Evolutionary conservation across 2,797 vertebrate genomes (phyloP), one percentile per base, ranked within the genome.

Genomic region (Microcaecilia unicolor): DNA sequence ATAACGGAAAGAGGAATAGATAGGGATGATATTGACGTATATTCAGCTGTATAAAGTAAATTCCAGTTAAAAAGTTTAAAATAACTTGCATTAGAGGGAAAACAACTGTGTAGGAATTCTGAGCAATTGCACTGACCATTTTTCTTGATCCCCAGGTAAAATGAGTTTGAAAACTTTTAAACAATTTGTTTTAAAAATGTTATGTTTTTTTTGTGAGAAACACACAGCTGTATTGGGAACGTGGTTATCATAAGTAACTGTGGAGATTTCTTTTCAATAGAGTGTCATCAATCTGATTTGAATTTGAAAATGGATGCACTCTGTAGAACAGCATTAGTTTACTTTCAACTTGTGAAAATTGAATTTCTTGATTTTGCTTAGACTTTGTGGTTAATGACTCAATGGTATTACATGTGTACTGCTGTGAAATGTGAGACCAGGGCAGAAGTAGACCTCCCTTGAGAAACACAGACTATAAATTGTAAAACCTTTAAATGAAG

Each of bases 401-500:
- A 48, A 58, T 41, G 31, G 64, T 52, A 51, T 39, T 49, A 38
- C 52, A 70, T 48, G 41, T 62, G 52, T 56, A 51, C 48, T 46
- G 48, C 52, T 37, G 58, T 58, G 68, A 57, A 50, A 65, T 6
- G 21, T 41, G 64, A 55, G 69, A 70, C 61, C 43, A 41, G 55
- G 68, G 56, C 44, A 66, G 61, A 56, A 59, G 55, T 22, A 55
- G 75, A 76, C 70, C 70, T 74, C 72, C 75, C 70, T 61, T 48
- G 70, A 76, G 72, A 74, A 67, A 41, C 37, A 14, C 58, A 40
- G 60, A 57, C 66, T 60, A 42, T 67, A 66, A 67, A 65, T 67
- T 41, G 31, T 69, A 38, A 70, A 61, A 56, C 45, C 44, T 67
- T 70, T 68, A 62, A 67, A 64, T 51, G 65, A 69, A 66, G 39